Conservation (phyloP, 2,888 invertebrate species). For the Sphaerophoria taeniata region DNA sequence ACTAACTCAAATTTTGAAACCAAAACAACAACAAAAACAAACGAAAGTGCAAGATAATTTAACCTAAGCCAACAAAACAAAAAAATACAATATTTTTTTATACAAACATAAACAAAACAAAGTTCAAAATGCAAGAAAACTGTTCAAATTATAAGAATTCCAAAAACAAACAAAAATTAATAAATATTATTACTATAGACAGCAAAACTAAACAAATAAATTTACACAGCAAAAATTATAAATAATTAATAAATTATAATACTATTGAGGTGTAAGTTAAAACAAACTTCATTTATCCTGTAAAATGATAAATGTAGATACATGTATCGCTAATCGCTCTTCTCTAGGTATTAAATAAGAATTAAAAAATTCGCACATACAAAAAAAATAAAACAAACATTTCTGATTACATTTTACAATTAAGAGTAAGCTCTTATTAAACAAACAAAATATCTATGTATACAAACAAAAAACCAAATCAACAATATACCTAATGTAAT, state of each 20-base stretch:
- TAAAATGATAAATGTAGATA: constrained; percentile 36
- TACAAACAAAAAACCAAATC: constrained; percentile 40
- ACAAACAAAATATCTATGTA: constrained; percentile 42
- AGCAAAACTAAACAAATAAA: constrained; percentile 34
- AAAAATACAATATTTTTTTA: constrained; percentile 69
- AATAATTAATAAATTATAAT: constrained; percentile 35
- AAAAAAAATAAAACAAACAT: constrained; percentile 46
- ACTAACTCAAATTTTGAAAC: constrained; percentile 54
- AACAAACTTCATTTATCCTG: constrained; percentile 37
- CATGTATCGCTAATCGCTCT: constrained; percentile 29
- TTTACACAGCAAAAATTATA: constrained; percentile 3
- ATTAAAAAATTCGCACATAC: constrained; percentile 34
- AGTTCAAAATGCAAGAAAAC: constrained; percentile 81
- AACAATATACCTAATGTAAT: constrained; percentile 14
- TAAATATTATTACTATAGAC: constrained; percentile 28
- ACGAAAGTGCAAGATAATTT: constrained; percentile 72
- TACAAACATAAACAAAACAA: constrained; percentile 75
- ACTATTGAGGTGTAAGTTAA: constrained; percentile 32
- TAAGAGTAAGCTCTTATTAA: background rate
- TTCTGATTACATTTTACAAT: constrained; percentile 41
- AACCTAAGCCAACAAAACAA: constrained; percentile 66
- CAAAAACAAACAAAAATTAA: constrained; percentile 44
- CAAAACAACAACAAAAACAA: constrained; percentile 63
- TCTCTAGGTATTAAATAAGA: constrained; percentile 49
- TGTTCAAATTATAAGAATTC: constrained; percentile 80